Evolutionary conservation across 2,888 invertebrate genomes (phyloP).

Genomic region (Omphaloscelis lunosa): DNA sequence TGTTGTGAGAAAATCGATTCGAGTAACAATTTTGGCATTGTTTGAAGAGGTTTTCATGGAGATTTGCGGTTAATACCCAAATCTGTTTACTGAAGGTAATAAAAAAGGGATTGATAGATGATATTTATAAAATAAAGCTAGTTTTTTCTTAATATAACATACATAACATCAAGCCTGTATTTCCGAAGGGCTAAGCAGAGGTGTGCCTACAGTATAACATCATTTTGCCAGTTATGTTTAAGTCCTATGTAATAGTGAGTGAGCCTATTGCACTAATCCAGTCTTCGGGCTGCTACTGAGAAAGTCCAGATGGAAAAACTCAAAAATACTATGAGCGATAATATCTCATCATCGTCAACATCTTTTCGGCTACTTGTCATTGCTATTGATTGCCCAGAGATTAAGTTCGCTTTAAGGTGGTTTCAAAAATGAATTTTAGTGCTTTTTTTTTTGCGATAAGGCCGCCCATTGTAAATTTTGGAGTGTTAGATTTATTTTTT

Average conservation of each 20-base stretch:
- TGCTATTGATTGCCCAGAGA: background rate
- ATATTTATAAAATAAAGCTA: background rate
- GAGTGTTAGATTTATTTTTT: no score
- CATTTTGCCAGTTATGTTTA: background rate
- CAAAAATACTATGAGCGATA: background rate
- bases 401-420: background rate
- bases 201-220: no score
- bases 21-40: constrained; percentile 1
- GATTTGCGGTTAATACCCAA: constrained; percentile 9
- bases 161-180: background rate
- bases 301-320: background rate
- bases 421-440: background rate
- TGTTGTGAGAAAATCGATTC: constrained; percentile 28
- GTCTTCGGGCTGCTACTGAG: background rate
- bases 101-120: background rate
- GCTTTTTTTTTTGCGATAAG: no score
- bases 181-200: no score
- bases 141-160: background rate
- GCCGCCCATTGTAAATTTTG: no score
- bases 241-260: background rate
- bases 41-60: constrained; percentile 9
- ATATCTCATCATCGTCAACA: background rate
- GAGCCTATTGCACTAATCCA: background rate
- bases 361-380: background rate
- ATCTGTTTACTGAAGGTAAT: background rate